Evolutionary conservation across 2,113 vertebrate genomes (phyloP), one percentile per base, ranked within the genome.

Genomic region (Chloebia gouldiae): DNA sequence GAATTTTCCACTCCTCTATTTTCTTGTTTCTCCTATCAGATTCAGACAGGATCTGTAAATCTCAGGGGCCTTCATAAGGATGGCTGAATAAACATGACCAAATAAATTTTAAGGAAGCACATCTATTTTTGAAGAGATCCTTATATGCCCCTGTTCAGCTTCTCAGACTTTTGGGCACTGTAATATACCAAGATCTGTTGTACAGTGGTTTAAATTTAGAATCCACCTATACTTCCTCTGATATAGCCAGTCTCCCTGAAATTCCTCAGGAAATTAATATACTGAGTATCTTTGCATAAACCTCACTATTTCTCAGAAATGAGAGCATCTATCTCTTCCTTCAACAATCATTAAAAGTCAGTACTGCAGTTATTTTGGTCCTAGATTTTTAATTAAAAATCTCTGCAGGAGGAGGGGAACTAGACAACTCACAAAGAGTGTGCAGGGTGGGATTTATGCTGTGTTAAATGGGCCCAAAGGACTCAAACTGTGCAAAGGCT

Each of bases 311-410:
- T 88, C 63, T 82, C 72, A 51, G 71, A 92, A 50, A 83, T 0
- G 1, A 87, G 16, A 83, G 37, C 72, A 81, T 54, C 57, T 56
- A 81, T 28, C n/a, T 88, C 73, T 90, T 84, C 57, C 53, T 63
- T 86, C 63, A 63, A 60, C 86, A 81, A 78, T 39, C 86, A 79
- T 54, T 79, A 49, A 65, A 81, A 89, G 70, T 84, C 31, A 31
- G 75, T 39, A 77, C 53, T 57, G 59, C 21, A 54, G 66, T 69
- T 96, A 90, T 93, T 95, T 86, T 40, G 21, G 79, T 64, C 80
- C 69, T 37, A 47, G 80, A 81, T 81, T 95, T 95, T 96, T 96
- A 95, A 97, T 96, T 95, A 96, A 96, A 86, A 94, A 92, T 92
- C 92, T 92, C 92, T 65, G 92, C 75, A 72, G 92, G 86, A 93